Conservation (phyloP, 2,113 vertebrate genomes). For the Dromas ardeola region DNA sequence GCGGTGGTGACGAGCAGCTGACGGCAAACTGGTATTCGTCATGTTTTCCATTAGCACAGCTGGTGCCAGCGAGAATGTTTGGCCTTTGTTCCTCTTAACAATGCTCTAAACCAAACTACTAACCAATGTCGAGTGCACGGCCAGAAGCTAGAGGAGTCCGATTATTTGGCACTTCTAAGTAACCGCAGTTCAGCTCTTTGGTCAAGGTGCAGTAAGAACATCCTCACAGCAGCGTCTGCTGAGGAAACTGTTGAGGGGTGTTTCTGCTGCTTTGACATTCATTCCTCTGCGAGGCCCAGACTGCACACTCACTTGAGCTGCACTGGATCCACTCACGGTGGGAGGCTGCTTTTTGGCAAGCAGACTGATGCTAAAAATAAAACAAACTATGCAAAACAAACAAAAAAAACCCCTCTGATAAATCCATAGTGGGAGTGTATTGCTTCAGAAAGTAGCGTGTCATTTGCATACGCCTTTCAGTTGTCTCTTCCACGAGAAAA, state of each 20-base stretch:
- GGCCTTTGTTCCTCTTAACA: not conserved
- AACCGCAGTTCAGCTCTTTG: fast-evolving
- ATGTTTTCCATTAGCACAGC: not conserved
- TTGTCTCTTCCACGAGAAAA: not conserved
- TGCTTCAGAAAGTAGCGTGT: not conserved
- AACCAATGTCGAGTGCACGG: fast-evolving
- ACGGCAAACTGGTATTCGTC: not conserved
- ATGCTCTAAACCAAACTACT: not conserved
- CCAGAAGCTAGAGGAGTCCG: not conserved
- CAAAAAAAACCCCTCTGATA: not conserved
- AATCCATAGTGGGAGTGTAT: not conserved
- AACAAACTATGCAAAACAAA: not conserved
- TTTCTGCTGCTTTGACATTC: not conserved
- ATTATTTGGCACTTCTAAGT: not conserved
- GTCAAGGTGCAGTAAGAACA: not conserved
- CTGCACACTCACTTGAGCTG: not conserved
- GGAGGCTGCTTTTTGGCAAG: constrained; percentile 24
- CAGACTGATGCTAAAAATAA: constrained; percentile 33
- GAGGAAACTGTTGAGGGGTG: not conserved
- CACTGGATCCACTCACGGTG: not conserved
- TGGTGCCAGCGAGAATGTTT: not conserved
- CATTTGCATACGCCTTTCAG: not conserved
- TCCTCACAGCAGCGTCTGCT: not conserved
- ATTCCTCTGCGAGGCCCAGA: not conserved
- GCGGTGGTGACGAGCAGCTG: not conserved